These are phyloP conservation scores for Acromyrmex echinatior DNA, from an alignment of 1,140 invertebrate genomes.

Conservation along the genomic window DNA sequence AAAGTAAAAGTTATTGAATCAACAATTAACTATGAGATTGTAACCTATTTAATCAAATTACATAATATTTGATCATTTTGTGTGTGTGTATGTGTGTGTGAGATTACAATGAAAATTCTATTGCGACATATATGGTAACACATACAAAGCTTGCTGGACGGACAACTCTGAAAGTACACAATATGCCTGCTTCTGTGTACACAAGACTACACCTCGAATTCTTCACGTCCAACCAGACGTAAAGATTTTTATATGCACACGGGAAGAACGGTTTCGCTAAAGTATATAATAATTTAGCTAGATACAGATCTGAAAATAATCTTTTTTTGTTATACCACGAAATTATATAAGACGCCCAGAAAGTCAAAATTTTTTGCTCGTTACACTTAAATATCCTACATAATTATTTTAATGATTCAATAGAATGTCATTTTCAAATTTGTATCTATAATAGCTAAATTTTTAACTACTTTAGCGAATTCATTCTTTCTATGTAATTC, in stretches of 20 bases:
- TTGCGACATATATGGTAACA: background rate
- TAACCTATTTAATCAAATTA: background rate
- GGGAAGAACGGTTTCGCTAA: too few relatives aligned
- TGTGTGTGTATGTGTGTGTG: background rate
- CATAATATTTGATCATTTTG: background rate
- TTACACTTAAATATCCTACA: too few relatives aligned
- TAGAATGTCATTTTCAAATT: too few relatives aligned
- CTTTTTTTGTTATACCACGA: too few relatives aligned
- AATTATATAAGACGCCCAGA: too few relatives aligned
- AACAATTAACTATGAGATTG: background rate
- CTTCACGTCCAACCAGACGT: background rate
- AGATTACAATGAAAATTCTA: background rate
- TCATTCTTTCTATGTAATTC: background rate
- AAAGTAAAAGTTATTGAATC: background rate
- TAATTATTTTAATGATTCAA: too few relatives aligned
- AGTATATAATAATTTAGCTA: too few relatives aligned
- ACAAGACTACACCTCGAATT: background rate
- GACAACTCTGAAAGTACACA: background rate
- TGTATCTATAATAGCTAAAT: too few relatives aligned
- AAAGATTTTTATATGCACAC: background rate
- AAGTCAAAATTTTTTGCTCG: too few relatives aligned
- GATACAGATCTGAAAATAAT: too few relatives aligned
- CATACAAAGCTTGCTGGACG: background rate
- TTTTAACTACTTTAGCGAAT: too few relatives aligned
- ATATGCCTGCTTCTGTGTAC: background rate